Base-by-base conservation (phyloP, 1,140 invertebrate species). In the Palaemon carinicauda region DNA sequence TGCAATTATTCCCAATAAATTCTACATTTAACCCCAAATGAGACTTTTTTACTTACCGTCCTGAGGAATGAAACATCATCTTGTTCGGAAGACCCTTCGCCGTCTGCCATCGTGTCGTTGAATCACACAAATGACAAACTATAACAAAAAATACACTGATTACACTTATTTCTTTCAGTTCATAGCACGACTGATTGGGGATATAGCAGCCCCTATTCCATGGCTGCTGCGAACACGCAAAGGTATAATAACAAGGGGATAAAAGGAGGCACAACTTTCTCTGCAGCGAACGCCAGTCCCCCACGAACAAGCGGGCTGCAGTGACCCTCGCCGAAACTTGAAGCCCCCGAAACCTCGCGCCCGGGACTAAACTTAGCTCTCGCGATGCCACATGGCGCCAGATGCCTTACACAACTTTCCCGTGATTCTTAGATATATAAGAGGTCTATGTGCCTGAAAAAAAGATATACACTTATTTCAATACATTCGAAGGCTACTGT, bases 21-120 rank as follows among this genome's bases (percentile, higher is more conserved):
- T 7, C 19, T n/a, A 69, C 4, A 9, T 69, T 27, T 9, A 2
- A 69, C 4, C 5, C 3, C 15, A 31, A 24, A 27, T 27, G 24
- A 21, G 65, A 27, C 15, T 21, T 24, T 15, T 41, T 41, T 73
- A 83, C 96, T 96, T 92, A 98, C 97, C 95, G 97, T 98, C 90
- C 97, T 95, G 88, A 98, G 94, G 93, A 98, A 98, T 91, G 97
- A 98, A 93, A 98, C 97, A 94, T 98, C 97, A 95, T 98, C 97
- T 93, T 98, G 97, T 93, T 98, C 97, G 90, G 96, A 97, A 89
- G 96, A 95, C 90, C 96, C 96, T 92, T 97, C 96, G 90, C 95
- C 95, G 93, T 97, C 96, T 90, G 96, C 96, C 96, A 97, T 97
- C 51, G 31, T 79, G 56, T 65, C 75, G 82, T 24, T 85, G 29